These are phyloP conservation scores for Listronotus bonariensis DNA, from an alignment of 1,140 invertebrate species.

Conservation along the genomic window DNA sequence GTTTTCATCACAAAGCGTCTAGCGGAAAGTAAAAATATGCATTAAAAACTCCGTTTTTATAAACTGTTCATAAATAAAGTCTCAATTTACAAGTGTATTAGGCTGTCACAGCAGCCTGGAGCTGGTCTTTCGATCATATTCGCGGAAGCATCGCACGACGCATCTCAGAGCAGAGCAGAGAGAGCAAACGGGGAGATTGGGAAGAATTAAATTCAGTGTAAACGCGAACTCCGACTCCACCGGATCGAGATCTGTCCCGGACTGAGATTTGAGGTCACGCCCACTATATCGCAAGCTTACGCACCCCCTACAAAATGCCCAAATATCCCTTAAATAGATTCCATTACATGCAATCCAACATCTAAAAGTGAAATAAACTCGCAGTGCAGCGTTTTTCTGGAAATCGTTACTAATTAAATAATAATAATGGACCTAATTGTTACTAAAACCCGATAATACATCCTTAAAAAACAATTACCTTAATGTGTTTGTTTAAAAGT, in stretches of 20 bases:
- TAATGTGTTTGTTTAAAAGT: too few relatives aligned
- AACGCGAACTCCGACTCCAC: conserved; percentile 20
- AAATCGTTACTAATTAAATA: too few relatives aligned
- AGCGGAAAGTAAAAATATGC: too few relatives aligned
- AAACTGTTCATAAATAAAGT: conserved; percentile 36
- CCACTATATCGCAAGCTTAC: conserved; percentile 26
- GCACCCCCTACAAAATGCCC: not conserved
- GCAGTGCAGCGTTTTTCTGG: too few relatives aligned
- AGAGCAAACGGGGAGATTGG: not conserved
- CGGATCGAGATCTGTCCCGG: conserved; percentile 22
- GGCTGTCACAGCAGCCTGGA: conserved; percentile 27
- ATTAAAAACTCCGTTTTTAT: not conserved
- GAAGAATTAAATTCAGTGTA: conserved; percentile 26
- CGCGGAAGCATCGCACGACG: conserved; percentile 22
- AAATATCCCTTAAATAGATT: too few relatives aligned
- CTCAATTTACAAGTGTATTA: conserved; percentile 38
- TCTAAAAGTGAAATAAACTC: too few relatives aligned
- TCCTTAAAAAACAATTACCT: too few relatives aligned
- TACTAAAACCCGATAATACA: too few relatives aligned
- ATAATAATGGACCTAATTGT: too few relatives aligned
- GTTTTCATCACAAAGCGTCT: too few relatives aligned
- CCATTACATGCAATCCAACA: too few relatives aligned
- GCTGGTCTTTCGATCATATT: conserved; percentile 35
- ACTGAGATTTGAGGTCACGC: conserved; percentile 24
- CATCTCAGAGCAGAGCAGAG: conserved; percentile 15